Evolutionary conservation across 2,888 invertebrate genomes (phyloP), one percentile per base, ranked within the genome.

Genomic region (Liodrosophila aerea): DNA sequence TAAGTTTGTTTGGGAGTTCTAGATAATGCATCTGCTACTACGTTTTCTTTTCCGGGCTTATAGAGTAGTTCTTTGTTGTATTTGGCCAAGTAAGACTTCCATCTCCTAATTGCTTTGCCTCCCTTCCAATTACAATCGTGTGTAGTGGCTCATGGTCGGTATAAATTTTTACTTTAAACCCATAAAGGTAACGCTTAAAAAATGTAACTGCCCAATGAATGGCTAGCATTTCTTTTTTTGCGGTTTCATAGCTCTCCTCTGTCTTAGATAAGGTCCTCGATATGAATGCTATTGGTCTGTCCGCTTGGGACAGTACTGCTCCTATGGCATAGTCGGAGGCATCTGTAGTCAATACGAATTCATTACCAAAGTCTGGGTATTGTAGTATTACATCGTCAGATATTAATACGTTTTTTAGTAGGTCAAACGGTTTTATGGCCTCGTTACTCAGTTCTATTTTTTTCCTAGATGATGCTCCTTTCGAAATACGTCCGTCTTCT

Each of bases 111-210:
- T 15, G 18, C 49, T 2, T 40, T 36, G 0, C 41, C 18, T 2
- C 37, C 37, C 3, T 57, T 58, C 30, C 46, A 62, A 11, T 13
- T 36, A 11, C 45, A 46, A 0, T 49, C 41, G 1, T 49, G 34
- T 9, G 30, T 56, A 56, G 39, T 3, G 58, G 58, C 31, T 58
- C 44, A n/a, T 58, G 47, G n/a, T 63, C 58, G 2, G 44, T 61
- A 2, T 56, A 56, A 1, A 50, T 50, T 30, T 50, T 61, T 0
- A 45, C 34, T 11, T 54, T 49, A 1, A 36, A 36, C 12, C 54
- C 60, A 9, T 61, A 54, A 15, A 56, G 15, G n/a, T 51, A 56
- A 1, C 13, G n/a, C 5, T 7, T 29, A 4, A 31, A 44, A 11
- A 31, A 3, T 22, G 44, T 40, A 12, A 58, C 44, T 1, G 41